Evolutionary conservation across 2,113 vertebrate species (phyloP).

Genomic region (Bufo gargarizans): DNA sequence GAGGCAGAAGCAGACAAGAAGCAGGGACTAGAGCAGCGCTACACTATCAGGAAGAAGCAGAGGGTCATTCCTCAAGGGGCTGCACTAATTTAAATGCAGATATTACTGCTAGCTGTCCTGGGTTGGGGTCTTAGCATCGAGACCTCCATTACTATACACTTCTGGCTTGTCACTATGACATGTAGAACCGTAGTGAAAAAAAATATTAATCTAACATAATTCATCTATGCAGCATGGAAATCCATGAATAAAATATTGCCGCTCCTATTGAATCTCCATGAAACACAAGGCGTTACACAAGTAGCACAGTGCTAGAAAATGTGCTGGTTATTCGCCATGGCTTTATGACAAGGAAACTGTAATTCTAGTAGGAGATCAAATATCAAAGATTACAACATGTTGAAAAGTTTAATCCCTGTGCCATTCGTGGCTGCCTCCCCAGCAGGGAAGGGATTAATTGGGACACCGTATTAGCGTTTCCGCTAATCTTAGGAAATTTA

Average conservation of each 20-base stretch:
- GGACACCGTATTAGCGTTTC: constrained; percentile 49
- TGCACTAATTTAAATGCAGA: no score
- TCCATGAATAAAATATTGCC: background rate
- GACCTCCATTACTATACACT: background rate
- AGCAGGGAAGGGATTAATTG: constrained; percentile 56
- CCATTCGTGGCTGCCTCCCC: constrained; percentile 24
- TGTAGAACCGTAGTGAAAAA: background rate
- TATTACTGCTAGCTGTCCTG: no score
- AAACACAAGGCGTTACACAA: background rate
- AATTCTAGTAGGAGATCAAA: constrained; percentile 53
- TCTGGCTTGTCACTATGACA: background rate
- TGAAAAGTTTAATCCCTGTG: constrained; percentile 56
- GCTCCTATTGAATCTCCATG: background rate
- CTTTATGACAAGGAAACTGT: constrained; percentile 35
- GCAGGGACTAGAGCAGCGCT: no score
- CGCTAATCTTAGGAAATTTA: constrained; percentile 56
- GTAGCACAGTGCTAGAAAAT: background rate
- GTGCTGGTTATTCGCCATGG: background rate
- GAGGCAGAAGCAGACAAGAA: no score
- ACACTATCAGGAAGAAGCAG: no score
- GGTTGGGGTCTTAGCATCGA: background rate
- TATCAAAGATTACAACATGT: constrained; percentile 59
- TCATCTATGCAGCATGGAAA: background rate
- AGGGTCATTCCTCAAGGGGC: no score
- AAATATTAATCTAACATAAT: background rate